Conservation (phyloP, 2,888 invertebrate genomes). For the Taenaris catops region DNA sequence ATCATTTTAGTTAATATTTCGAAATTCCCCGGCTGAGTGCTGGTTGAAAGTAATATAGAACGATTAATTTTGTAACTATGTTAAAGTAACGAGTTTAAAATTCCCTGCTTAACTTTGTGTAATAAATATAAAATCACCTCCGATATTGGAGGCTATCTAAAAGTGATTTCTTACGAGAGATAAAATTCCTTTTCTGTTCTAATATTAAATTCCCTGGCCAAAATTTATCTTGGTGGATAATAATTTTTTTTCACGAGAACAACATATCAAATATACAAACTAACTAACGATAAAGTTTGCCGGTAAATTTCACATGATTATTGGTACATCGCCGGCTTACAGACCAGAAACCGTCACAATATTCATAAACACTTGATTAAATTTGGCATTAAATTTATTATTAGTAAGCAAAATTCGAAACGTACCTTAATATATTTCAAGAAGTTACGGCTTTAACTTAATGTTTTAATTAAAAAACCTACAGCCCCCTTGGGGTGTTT, state of each 20-base stretch:
- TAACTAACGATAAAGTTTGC: background rate
- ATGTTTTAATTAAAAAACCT: slow-evolving; percentile 24
- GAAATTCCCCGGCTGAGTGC: slow-evolving; percentile 38
- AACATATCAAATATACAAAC: too few relatives aligned
- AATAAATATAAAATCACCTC: slow-evolving; percentile 3
- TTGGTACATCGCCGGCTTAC: too few relatives aligned
- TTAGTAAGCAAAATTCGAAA: slow-evolving; percentile 11
- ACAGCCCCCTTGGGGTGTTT: slow-evolving; percentile 9
- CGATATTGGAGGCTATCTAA: too few relatives aligned
- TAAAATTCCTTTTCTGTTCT: too few relatives aligned
- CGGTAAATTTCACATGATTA: background rate
- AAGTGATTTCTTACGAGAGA: too few relatives aligned
- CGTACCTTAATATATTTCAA: slow-evolving; percentile 22
- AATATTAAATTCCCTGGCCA: too few relatives aligned
- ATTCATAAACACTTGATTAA: too few relatives aligned
- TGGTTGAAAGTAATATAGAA: slow-evolving; percentile 37
- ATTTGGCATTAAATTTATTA: too few relatives aligned
- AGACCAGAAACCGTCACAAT: too few relatives aligned
- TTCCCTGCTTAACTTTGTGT: slow-evolving; percentile 1
- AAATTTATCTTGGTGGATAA: too few relatives aligned
- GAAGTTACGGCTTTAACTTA: slow-evolving; percentile 21
- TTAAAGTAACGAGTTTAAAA: slow-evolving; percentile 9
- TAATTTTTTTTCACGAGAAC: too few relatives aligned
- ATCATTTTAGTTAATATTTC: slow-evolving; percentile 51
- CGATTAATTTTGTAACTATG: slow-evolving; percentile 29